These are phyloP conservation scores for Noturus placidus DNA, from an alignment of 2,113 vertebrate genomes.

Conservation along the genomic window DNA sequence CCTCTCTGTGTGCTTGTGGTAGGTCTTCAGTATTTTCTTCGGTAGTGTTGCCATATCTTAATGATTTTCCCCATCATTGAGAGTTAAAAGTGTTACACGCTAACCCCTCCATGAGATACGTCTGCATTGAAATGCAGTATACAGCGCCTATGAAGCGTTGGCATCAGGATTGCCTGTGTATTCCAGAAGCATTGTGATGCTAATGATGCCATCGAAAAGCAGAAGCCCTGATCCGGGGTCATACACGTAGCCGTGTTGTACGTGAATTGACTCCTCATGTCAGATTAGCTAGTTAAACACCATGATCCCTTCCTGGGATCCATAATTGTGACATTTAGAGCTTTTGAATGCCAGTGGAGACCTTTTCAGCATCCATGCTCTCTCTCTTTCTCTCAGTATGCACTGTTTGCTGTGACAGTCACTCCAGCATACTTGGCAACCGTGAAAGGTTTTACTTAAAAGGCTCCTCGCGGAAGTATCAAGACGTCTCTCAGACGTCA, in stretches of 20 bases:
- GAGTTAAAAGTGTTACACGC: not conserved
- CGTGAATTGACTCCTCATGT: conserved; percentile 70
- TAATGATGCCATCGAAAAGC: conserved; percentile 65
- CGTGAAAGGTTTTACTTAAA: conserved; percentile 39
- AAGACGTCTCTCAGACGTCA: conserved; percentile 22
- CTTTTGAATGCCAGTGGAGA: conserved; percentile 51
- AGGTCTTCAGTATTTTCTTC: not conserved
- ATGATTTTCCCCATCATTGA: not conserved
- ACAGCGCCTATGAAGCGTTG: conserved; percentile 47
- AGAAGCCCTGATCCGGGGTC: conserved; percentile 61
- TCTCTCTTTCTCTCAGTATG: conserved; percentile 47
- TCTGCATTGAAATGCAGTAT: conserved; percentile 25
- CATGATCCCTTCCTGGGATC: conserved; percentile 59
- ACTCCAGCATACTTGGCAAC: conserved; percentile 39
- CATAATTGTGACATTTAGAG: conserved; percentile 65
- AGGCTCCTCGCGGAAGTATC: conserved; percentile 27
- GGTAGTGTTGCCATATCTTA: not conserved
- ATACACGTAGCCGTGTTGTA: conserved; percentile 63
- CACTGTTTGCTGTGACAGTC: conserved; percentile 30
- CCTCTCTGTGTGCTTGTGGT: not conserved
- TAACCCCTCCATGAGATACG: no score
- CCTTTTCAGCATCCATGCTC: conserved; percentile 43
- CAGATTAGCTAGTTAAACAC: conserved; percentile 71
- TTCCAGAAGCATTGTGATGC: conserved; percentile 70
- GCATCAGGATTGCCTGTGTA: conserved; percentile 60